Conservation (phyloP, 2,888 invertebrate species). For the Diaperis boleti region DNA sequence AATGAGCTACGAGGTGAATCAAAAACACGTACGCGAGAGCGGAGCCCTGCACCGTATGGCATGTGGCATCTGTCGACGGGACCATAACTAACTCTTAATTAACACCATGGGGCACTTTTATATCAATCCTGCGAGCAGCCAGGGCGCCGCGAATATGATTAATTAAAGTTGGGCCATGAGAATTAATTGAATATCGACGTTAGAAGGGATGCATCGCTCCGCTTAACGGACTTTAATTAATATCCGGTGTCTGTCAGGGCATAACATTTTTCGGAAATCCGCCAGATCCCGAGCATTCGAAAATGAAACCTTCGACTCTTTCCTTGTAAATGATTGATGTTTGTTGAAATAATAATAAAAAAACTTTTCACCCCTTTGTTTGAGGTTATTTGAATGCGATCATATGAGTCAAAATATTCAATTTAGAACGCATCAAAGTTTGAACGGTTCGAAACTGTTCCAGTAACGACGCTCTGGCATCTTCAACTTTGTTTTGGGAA, state of each 20-base stretch:
- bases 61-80: constrained; percentile 34
- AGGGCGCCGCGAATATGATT: constrained; percentile 51
- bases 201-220: constrained; percentile 38
- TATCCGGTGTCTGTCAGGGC: constrained; percentile 48
- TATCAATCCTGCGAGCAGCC: constrained; percentile 53
- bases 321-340: constrained; percentile 29
- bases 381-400: constrained; percentile 46
- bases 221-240: constrained; percentile 52
- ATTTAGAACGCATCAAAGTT: constrained; percentile 52
- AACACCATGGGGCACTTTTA: constrained; percentile 62
- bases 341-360: constrained; percentile 25
- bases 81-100: constrained; percentile 62
- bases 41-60: constrained; percentile 2
- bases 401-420: constrained; percentile 51
- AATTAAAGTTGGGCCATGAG: constrained; percentile 53
- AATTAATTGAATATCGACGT: constrained; percentile 54
- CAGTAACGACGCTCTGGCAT: constrained; percentile 31
- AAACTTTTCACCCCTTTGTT: constrained; percentile 9
- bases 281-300: constrained; percentile 26
- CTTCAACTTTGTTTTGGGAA: constrained; percentile 37
- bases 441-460: constrained; percentile 47
- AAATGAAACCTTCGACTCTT: constrained; percentile 21
- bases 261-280: constrained; percentile 36
- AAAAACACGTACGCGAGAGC: neutral
- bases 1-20: neutral